phyloP scores from a whole-genome alignment of 2,888 invertebrate species.

The Drosophila suboccidentalis region DNA sequence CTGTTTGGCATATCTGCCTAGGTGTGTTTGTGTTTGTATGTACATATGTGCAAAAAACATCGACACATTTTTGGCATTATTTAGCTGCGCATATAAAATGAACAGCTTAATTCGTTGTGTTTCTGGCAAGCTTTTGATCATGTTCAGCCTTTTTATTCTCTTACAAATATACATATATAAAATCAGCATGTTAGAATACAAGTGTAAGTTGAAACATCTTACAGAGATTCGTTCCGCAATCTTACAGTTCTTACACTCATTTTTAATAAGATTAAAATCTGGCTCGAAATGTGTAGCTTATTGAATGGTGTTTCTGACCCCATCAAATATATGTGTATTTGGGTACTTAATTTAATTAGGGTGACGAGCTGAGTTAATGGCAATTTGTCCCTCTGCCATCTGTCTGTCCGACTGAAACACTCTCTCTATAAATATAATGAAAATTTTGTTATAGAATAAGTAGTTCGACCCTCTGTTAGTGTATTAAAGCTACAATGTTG shows the following conservation, averaged over 20 bases:
- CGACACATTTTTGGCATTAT: slow-evolving; percentile 53
- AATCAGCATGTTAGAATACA: too few relatives aligned
- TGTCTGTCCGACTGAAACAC: neutral
- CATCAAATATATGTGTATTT: neutral
- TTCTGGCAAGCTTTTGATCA: too few relatives aligned
- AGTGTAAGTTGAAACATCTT: neutral
- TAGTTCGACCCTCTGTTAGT: slow-evolving; percentile 20
- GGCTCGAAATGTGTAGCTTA: neutral
- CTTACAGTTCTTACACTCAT: slow-evolving; percentile 17
- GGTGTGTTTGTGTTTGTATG: neutral
- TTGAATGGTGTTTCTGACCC: slow-evolving; percentile 3
- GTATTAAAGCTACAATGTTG: slow-evolving; percentile 24
- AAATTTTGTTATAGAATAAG: slow-evolving; percentile 9
- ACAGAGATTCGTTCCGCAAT: slow-evolving; percentile 10
- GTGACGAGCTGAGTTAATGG: neutral
- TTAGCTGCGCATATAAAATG: slow-evolving; percentile 54
- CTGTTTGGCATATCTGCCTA: neutral
- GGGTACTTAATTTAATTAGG: neutral
- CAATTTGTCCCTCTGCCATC: neutral
- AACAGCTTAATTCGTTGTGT: slow-evolving; percentile 54
- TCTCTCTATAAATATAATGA: neutral
- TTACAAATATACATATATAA: neutral
- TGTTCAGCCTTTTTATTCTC: neutral
- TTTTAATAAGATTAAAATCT: slow-evolving; percentile 12
- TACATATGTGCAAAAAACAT: slow-evolving; percentile 18